Evolutionary conservation across 2,888 invertebrate genomes (phyloP), one percentile per base, ranked within the genome.

Genomic region (Drosophila meridiana): DNA sequence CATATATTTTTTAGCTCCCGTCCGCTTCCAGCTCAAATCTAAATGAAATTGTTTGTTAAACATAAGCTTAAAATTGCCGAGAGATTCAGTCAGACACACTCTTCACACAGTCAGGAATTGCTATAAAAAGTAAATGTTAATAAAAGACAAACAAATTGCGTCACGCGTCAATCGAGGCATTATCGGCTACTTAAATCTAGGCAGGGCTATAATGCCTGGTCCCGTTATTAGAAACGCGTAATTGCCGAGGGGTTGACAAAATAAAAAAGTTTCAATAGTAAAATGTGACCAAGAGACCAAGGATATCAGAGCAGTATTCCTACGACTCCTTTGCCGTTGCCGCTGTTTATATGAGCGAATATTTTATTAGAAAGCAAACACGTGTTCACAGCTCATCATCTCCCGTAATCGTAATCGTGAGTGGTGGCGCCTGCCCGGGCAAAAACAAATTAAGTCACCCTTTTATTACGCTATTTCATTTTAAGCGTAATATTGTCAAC

Each of bases 401-500:
- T 80, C 65, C 20, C 26, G 42, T 65, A 67, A 77, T 80, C 81
- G 72, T 59, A 67, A 77, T 80, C 81, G 72, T 59, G 59, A 77
- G 81, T 78, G 71, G 64, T 48, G 60, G 64, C 86, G 72, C 57
- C 64, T 50, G 69, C 38, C 56, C n/a, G 65, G 63, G 61, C 67
- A 81, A 86, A 92, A 91, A 90, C 89, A 92, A 92, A 92, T 92
- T 84, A 92, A 92, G 92, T 92, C 91, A 92, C 92, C 92, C 92
- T 90, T 89, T 92, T 90, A 89, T 84, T 84, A 85, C 87, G 90
- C 84, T 89, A 91, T 92, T 92, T 92, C 91, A 91, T 90, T 92
- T 90, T 90, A 78, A 73, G 66, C 76, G 90, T 86, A 88, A 88
- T 92, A 85, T 89, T 92, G 91, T 91, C 89, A 90, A 83, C 82